Conservation (phyloP, 2,888 invertebrate genomes). For the Monoplex corrugatus region DNA sequence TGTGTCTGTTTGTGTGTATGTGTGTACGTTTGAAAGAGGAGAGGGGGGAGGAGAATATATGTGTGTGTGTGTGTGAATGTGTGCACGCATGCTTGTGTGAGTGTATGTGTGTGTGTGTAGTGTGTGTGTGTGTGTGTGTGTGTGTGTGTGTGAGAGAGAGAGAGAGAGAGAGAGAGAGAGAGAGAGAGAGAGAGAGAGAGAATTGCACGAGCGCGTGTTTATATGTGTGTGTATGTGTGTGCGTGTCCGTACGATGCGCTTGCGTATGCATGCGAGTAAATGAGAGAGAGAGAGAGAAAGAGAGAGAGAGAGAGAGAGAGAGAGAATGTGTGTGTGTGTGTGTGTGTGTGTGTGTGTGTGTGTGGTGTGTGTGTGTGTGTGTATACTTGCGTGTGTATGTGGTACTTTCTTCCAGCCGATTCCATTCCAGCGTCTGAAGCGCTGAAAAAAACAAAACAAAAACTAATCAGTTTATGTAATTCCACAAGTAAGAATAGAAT, state of each 20-base stretch:
- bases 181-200: background rate
- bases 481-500: too few relatives aligned
- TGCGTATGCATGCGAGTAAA: background rate
- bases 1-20: too few relatives aligned
- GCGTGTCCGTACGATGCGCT: background rate
- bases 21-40: too few relatives aligned
- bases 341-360: too few relatives aligned
- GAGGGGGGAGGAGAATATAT: too few relatives aligned
- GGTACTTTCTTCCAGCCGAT: too few relatives aligned
- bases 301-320: background rate
- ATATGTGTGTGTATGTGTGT: background rate
- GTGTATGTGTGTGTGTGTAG: conserved; percentile 43
- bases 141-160: background rate
- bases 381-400: too few relatives aligned
- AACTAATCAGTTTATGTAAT: too few relatives aligned
- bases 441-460: too few relatives aligned
- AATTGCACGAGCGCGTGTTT: background rate
- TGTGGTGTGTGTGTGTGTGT: too few relatives aligned
- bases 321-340: background rate
- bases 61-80: conserved; percentile 33
- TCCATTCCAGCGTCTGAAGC: too few relatives aligned
- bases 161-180: background rate
- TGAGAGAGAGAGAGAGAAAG: background rate
- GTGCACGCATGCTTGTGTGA: conserved; percentile 32
- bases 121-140: background rate